These are phyloP conservation scores for Embiotoca jacksoni DNA, from an alignment of 2,113 vertebrate genomes.

Conservation along the genomic window DNA sequence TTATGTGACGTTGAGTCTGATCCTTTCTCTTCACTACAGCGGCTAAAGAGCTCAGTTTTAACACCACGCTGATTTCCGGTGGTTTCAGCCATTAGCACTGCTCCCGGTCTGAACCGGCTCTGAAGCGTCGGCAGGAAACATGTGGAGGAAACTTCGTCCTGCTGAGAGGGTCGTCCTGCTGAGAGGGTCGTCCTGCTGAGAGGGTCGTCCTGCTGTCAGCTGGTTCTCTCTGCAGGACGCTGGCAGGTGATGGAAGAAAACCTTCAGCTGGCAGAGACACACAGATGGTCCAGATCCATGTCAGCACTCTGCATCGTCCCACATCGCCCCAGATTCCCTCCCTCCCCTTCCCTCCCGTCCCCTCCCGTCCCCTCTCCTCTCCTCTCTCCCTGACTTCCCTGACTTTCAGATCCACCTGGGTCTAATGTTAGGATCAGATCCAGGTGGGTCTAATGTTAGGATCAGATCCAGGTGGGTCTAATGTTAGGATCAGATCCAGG, in stretches of 20 bases:
- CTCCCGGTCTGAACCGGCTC: slow-evolving; percentile 22
- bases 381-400: slow-evolving; percentile 14
- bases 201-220: slow-evolving; percentile 84
- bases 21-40: background rate
- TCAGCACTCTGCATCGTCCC: slow-evolving; percentile 16
- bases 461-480: no score
- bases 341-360: slow-evolving; percentile 18
- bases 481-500: no score
- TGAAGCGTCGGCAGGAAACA: slow-evolving; percentile 29
- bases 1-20: no score
- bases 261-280: slow-evolving; percentile 90
- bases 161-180: slow-evolving; percentile 89
- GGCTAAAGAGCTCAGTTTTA: slow-evolving; percentile 25
- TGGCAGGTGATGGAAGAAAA: slow-evolving; percentile 90
- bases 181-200: slow-evolving; percentile 43
- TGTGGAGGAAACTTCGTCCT: slow-evolving; percentile 74
- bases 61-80: slow-evolving; percentile 43
- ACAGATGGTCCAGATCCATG: slow-evolving; percentile 86
- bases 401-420: no score
- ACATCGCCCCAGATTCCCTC: background rate
- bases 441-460: no score
- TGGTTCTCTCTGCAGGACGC: slow-evolving; percentile 88
- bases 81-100: background rate
- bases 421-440: no score
- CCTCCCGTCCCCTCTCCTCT: slow-evolving; percentile 2